Base-by-base conservation (phyloP, 64 coral and sea anemone species). In the Exaiptasia diaphana region DNA sequence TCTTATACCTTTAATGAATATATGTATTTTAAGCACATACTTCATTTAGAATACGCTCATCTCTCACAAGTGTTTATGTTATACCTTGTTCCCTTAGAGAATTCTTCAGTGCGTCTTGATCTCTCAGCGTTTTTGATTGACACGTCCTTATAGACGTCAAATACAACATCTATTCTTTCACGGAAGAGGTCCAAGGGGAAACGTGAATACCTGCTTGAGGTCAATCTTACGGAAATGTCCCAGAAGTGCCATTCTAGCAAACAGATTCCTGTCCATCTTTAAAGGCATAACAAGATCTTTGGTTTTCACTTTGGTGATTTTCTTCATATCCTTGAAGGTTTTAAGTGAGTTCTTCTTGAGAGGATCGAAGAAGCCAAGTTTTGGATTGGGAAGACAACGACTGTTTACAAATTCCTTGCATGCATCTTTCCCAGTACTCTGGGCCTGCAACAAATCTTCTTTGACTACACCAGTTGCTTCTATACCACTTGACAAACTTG, bases 221-320 rank as follows among this genome's bases (percentile, higher is more conserved):
- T 90, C 43, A 4, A 70, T 90, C 53, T 83, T 49, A 5, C 88
- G 46, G 33, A 90, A 83, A 34, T 90, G 48, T 5, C 73, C 73
- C 21, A 84, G 46, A 38, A 90, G 48, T 35, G 79, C 59, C 88
- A 90, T 82, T 76, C 58, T 81, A 52, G 77, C 87, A 64, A 90
- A 83, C 29, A 78, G 37, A 32, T 53, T 48, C 59, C 50, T 20
- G 52, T 83, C 88, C 71, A 83, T 77, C 41, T 60, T 77, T 12
- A 90, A 40, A 38, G 80, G 72, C 13, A 78, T 9, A 18, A 54
- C 53, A 38, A 14, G 43, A 18, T 72, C 21, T 41, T 80, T 72
- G 34, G 40, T 55, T 23, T 10, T 36, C 52, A 81, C 62, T 14
- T 89, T 73, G 14, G 35, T 29, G 8, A 45, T 42, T 26, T 18